Evolutionary conservation across 1,140 invertebrate genomes (phyloP).

Genomic region (Meloidogyne chitwoodi): DNA sequence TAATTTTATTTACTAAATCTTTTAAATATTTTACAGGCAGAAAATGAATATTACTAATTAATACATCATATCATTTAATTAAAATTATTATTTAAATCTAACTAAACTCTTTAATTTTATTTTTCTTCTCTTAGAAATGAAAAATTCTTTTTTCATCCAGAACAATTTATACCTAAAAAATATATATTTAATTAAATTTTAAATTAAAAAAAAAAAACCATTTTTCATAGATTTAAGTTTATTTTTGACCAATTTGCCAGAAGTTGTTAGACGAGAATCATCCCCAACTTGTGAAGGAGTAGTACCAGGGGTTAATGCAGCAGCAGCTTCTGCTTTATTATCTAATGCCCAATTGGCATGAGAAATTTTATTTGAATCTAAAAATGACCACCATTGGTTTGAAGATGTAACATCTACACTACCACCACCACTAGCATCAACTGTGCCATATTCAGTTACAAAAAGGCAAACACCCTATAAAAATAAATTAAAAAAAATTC

Average conservation of each 20-base stretch:
- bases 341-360: conserved; percentile 19
- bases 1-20: too few relatives aligned
- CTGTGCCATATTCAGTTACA: conserved; percentile 31
- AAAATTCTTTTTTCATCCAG: too few relatives aligned
- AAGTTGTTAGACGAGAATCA: conserved; percentile 1
- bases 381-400: conserved; percentile 22
- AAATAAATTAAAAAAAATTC: neutral
- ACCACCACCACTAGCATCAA: conserved; percentile 19
- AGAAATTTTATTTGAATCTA: conserved; percentile 24
- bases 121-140: too few relatives aligned
- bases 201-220: neutral
- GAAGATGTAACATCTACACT: conserved; percentile 6
- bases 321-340: conserved; percentile 12
- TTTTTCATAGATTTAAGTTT: neutral
- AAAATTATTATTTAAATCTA: too few relatives aligned
- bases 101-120: too few relatives aligned
- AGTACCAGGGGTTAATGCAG: conserved; percentile 1
- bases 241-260: conserved; percentile 18
- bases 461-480: conserved; percentile 9
- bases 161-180: too few relatives aligned
- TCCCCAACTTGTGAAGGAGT: conserved; percentile 11
- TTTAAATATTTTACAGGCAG: too few relatives aligned
- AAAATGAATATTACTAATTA: too few relatives aligned
- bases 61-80: too few relatives aligned
- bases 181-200: too few relatives aligned